These are phyloP conservation scores for Epistrophe grossulariae DNA, from an alignment of 2,888 invertebrate species.

Conservation along the genomic window DNA sequence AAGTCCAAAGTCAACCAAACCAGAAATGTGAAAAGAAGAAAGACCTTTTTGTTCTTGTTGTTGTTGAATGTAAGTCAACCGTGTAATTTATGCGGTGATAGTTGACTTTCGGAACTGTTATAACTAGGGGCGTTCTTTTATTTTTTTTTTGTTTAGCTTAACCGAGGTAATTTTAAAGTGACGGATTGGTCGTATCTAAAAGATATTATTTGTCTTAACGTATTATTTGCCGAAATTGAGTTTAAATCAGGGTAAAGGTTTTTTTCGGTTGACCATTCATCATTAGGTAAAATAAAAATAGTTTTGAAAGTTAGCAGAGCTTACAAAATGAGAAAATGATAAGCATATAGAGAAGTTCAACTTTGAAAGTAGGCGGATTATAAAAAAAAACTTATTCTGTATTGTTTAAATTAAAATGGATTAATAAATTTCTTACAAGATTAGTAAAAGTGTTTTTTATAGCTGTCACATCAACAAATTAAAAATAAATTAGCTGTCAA, in stretches of 20 bases:
- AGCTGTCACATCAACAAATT: neutral
- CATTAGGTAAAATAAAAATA: neutral
- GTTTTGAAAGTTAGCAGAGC: neutral
- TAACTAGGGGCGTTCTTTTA: constrained; percentile 8
- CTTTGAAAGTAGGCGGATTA: neutral
- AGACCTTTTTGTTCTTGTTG: neutral
- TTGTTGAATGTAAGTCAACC: constrained; percentile 35
- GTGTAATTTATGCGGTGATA: constrained; percentile 32
- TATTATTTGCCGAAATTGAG: neutral
- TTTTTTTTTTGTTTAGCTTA: constrained; percentile 17
- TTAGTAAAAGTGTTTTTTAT: neutral
- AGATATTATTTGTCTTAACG: neutral
- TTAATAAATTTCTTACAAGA: neutral
- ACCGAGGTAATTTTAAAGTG: constrained; percentile 7
- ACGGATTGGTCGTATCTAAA: constrained; percentile 19
- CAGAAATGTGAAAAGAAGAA: constrained; percentile 23
- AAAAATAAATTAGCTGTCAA: neutral
- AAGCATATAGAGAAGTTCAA: neutral
- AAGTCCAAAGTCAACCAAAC: constrained; percentile 58
- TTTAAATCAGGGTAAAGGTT: neutral
- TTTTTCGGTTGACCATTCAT: neutral
- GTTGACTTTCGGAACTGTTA: constrained; percentile 24
- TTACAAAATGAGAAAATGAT: neutral
- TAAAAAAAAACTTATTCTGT: neutral
- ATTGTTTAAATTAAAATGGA: neutral